These are phyloP conservation scores for Cepphus grylle DNA, from an alignment of 2,113 vertebrate genomes.

Conservation along the genomic window DNA sequence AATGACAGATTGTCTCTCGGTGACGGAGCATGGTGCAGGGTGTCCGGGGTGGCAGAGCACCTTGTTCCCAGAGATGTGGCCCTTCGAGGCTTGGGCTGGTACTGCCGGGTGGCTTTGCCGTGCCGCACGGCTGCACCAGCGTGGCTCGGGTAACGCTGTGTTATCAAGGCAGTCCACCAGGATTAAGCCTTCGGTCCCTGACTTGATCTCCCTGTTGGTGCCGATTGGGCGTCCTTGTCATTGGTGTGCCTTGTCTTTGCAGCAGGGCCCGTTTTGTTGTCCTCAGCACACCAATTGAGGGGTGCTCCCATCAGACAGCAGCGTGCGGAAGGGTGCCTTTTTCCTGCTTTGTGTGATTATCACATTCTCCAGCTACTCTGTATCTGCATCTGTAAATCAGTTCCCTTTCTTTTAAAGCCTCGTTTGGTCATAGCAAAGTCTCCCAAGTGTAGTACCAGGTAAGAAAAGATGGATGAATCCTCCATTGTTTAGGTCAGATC, in stretches of 20 bases:
- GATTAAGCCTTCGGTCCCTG: background rate
- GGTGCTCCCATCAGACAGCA: background rate
- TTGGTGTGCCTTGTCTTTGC: background rate
- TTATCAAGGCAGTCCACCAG: background rate
- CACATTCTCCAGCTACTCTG: background rate
- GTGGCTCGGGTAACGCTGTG: background rate
- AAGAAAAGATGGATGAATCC: background rate
- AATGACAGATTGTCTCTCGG: background rate
- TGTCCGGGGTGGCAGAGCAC: background rate
- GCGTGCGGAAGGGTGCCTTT: background rate
- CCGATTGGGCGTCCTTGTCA: background rate
- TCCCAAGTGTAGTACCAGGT: background rate
- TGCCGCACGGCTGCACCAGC: background rate
- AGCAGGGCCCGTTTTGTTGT: background rate
- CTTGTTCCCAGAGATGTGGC: accelerated
- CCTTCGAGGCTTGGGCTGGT: background rate
- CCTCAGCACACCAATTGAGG: background rate
- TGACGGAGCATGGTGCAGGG: background rate
- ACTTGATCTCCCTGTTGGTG: background rate
- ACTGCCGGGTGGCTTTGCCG: accelerated
- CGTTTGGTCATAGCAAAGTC: background rate
- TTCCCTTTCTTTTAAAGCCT: background rate
- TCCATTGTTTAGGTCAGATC: background rate
- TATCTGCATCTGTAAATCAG: background rate
- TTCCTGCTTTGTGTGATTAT: background rate